A percentile compares a stretch with the other conserved stretches of the same genome.
Conservation (phyloP, 2,888 invertebrate genomes). For the Zygothrica quintamaculata region DNA sequence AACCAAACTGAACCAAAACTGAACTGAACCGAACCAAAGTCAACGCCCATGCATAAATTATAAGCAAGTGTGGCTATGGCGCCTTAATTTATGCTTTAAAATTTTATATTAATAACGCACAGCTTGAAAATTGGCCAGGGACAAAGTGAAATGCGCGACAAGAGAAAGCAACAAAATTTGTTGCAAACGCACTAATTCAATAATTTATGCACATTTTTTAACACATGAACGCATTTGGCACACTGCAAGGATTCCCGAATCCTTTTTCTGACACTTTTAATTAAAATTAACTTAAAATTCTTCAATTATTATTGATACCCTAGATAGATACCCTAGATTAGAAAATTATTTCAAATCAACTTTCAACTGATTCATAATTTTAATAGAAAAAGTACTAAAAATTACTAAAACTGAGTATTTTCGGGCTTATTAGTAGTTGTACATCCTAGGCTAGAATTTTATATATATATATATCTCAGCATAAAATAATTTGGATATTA, state of each 20-base stretch:
- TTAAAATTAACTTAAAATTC: slow-evolving; percentile 51
- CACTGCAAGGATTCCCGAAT: slow-evolving; percentile 43
- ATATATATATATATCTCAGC: too few species aligned
- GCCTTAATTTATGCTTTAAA: slow-evolving; percentile 73
- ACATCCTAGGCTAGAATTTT: too few species aligned
- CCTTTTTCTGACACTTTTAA: slow-evolving; percentile 57
- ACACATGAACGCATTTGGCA: slow-evolving; percentile 57
- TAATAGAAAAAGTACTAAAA: too few species aligned
- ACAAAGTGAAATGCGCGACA: background rate
- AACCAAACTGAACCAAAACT: slow-evolving; percentile 29
- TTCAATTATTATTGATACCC: background rate
- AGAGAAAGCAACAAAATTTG: slow-evolving; percentile 28
- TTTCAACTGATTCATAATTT: too few species aligned
- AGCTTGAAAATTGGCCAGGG: slow-evolving; percentile 58
- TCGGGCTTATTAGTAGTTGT: too few species aligned
- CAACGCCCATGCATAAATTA: slow-evolving; percentile 69
- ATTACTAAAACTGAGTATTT: too few species aligned
- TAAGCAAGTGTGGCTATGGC: slow-evolving; percentile 55
- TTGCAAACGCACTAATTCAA: slow-evolving; percentile 76
- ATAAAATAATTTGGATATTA: too few species aligned
- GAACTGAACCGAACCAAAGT: slow-evolving; percentile 47
- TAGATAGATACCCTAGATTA: slow-evolving; percentile 33
- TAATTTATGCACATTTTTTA: slow-evolving; percentile 81
- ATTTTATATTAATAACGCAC: slow-evolving; percentile 65
- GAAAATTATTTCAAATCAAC: too few species aligned